Conservation (phyloP, 1,140 invertebrate genomes). For the Eufriesea mexicana region DNA sequence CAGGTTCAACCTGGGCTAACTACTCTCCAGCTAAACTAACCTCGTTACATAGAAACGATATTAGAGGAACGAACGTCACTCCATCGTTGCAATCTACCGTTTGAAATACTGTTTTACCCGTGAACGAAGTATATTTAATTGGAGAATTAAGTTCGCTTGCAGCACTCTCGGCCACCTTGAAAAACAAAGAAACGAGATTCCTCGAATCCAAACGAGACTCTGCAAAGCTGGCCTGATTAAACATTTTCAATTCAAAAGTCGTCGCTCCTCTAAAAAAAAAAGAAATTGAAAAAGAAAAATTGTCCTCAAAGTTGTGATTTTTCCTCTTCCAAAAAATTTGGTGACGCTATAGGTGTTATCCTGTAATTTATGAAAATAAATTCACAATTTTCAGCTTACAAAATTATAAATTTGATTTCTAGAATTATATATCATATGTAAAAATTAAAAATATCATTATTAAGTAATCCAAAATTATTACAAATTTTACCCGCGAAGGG, state of each 20-base stretch:
- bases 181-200: not conserved
- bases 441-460: no score
- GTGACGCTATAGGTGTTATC: no score
- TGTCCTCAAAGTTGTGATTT: no score
- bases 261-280: not conserved
- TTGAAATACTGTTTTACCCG: slow-evolving; percentile 5
- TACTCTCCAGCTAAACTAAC: slow-evolving; percentile 69
- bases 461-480: no score
- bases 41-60: slow-evolving; percentile 69
- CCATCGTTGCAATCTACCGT: slow-evolving; percentile 4
- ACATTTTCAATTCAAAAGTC: not conserved
- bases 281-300: not conserved
- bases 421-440: no score
- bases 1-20: slow-evolving; percentile 19
- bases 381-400: no score
- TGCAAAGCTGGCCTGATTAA: not conserved
- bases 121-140: slow-evolving; percentile 9
- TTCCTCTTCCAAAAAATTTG: no score
- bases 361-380: no score
- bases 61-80: slow-evolving; percentile 48
- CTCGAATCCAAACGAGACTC: not conserved
- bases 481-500: no score
- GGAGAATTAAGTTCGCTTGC: slow-evolving; percentile 2
- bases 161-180: not conserved
- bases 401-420: no score